Percentiles rank a stretch among this genome's conserved stretches.
phyloP scores from a whole-genome alignment of 1,140 invertebrate genomes.

The Nephotettix cincticeps region DNA sequence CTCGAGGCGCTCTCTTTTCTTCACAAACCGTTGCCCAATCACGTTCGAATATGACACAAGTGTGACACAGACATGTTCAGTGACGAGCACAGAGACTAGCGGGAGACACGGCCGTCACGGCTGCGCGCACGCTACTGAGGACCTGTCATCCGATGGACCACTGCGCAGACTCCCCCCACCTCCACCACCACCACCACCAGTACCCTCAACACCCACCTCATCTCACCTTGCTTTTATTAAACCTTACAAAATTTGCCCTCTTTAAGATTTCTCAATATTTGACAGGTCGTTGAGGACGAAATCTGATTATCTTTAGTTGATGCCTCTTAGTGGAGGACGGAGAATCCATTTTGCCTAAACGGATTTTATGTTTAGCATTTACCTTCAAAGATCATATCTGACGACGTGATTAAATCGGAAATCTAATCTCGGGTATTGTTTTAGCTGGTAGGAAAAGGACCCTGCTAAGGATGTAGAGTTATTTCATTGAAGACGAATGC shows the following conservation, averaged over 20 bases:
- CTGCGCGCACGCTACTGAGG: background rate
- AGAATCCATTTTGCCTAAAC: background rate
- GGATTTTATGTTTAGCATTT: background rate
- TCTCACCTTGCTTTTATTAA: background rate
- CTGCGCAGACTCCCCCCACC: background rate
- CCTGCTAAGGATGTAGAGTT: too few species aligned
- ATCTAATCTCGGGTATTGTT: too few species aligned
- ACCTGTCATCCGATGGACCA: background rate
- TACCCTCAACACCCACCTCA: background rate
- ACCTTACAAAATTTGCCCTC: background rate
- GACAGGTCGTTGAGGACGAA: background rate
- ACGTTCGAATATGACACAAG: too few species aligned
- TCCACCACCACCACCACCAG: background rate
- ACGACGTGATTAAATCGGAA: too few species aligned
- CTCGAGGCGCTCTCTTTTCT: too few species aligned
- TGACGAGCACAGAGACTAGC: background rate
- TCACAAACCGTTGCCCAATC: too few species aligned
- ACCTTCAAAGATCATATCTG: too few species aligned
- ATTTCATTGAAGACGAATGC: too few species aligned
- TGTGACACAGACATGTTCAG: too few species aligned
- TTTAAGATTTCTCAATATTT: background rate
- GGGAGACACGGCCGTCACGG: background rate
- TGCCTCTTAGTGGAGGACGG: background rate
- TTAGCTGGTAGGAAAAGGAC: too few species aligned
- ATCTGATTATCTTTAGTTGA: background rate